These are phyloP conservation scores for Onthophagus taurus DNA, from an alignment of 1,140 invertebrate genomes.

Conservation along the genomic window DNA sequence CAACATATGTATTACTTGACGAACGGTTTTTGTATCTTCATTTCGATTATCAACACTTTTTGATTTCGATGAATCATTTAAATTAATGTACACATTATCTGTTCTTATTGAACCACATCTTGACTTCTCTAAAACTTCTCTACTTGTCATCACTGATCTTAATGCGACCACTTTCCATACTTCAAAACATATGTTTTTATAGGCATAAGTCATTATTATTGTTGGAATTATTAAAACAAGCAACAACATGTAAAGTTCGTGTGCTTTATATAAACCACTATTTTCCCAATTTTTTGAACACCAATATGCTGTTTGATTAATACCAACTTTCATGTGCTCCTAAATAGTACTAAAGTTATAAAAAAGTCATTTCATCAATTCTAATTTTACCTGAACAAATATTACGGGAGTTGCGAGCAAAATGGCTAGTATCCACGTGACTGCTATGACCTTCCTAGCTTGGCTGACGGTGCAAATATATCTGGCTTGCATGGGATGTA, in stretches of 20 bases:
- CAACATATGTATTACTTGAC: conserved; percentile 61
- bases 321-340: conserved; percentile 48
- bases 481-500: conserved; percentile 65
- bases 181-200: conserved; percentile 55
- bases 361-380: neutral
- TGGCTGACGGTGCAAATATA: conserved; percentile 63
- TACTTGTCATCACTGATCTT: conserved; percentile 46
- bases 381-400: conserved; percentile 44
- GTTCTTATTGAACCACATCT: neutral
- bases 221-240: conserved; percentile 55
- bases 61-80: conserved; percentile 9
- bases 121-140: conserved; percentile 33
- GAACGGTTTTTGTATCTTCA: conserved; percentile 31
- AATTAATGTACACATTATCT: conserved; percentile 1
- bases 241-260: conserved; percentile 58
- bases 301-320: conserved; percentile 45
- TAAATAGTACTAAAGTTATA: conserved; percentile 28
- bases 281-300: conserved; percentile 49
- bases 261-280: conserved; percentile 42
- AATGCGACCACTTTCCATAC: conserved; percentile 52
- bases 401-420: conserved; percentile 50
- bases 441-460: conserved; percentile 51
- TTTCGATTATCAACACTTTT: conserved; percentile 18
- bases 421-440: conserved; percentile 55
- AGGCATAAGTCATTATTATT: conserved; percentile 55